Conservation (phyloP, 2,113 vertebrate genomes). For the Uropsilus gracilis region DNA sequence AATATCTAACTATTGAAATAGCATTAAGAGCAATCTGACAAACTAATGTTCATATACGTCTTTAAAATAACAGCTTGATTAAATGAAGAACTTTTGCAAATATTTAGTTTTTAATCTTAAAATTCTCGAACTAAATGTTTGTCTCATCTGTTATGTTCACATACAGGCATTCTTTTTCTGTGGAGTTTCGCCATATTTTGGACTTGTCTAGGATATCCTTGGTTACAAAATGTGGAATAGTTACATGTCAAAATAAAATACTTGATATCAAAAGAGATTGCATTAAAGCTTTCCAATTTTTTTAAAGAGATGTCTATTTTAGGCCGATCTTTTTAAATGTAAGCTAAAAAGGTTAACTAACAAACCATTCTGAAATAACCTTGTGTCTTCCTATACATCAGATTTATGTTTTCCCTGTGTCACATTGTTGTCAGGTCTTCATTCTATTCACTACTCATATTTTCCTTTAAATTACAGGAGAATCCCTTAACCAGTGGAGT, state of each 20-base stretch:
- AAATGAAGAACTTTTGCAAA: neutral
- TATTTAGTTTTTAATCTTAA: neutral
- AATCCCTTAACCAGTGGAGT: neutral
- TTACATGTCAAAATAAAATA: neutral
- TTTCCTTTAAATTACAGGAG: neutral
- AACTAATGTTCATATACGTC: neutral
- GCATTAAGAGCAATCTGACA: neutral
- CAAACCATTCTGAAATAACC: neutral
- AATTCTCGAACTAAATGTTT: neutral
- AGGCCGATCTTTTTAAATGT: neutral
- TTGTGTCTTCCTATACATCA: accelerated
- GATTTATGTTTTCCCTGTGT: neutral
- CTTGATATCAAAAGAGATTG: neutral
- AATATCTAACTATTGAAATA: neutral
- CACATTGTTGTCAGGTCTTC: neutral
- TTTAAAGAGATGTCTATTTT: neutral
- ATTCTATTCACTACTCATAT: neutral
- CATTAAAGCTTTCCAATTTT: neutral
- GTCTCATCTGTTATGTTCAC: neutral
- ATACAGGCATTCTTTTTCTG: neutral
- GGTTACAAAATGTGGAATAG: neutral
- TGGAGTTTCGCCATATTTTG: neutral
- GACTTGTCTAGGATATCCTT: neutral
- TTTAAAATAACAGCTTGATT: neutral
- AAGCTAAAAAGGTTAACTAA: neutral